Conservation (phyloP, 2,797 vertebrate genomes). For the Miichthys miiuy region DNA sequence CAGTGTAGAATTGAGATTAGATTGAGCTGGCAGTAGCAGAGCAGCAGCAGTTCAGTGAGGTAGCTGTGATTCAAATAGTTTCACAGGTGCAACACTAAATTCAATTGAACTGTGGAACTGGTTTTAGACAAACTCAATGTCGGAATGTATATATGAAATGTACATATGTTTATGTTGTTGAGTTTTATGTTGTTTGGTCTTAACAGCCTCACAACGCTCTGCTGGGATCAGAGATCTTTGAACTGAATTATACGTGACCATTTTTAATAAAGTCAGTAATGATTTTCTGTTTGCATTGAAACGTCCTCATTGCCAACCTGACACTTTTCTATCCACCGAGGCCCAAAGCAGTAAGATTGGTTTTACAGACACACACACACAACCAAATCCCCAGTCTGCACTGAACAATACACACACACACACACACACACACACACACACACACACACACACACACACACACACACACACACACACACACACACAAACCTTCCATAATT, state of each 20-base stretch:
- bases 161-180: constrained; percentile 25
- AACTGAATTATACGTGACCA: constrained; percentile 28
- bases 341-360: constrained; percentile 6
- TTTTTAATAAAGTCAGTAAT: constrained; percentile 35
- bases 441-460: neutral
- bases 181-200: constrained; percentile 12
- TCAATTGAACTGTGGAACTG: neutral
- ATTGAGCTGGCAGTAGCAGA: too few relatives aligned
- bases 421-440: constrained; percentile 4
- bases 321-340: constrained; percentile 8
- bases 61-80: constrained; percentile 10
- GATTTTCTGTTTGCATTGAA: constrained; percentile 26
- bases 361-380: neutral
- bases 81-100: neutral
- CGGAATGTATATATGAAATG: constrained; percentile 18
- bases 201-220: neutral
- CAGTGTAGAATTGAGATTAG: too few relatives aligned
- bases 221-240: constrained; percentile 24
- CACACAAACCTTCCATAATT: constrained; percentile 15
- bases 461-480: neutral
- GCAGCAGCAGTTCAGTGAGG: too few relatives aligned
- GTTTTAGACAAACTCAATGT: constrained; percentile 12
- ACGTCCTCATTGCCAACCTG: constrained; percentile 6
- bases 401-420: neutral
- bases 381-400: neutral